These are phyloP conservation scores for Horisme vitalbata DNA, from an alignment of 2,888 invertebrate species.

Conservation along the genomic window DNA sequence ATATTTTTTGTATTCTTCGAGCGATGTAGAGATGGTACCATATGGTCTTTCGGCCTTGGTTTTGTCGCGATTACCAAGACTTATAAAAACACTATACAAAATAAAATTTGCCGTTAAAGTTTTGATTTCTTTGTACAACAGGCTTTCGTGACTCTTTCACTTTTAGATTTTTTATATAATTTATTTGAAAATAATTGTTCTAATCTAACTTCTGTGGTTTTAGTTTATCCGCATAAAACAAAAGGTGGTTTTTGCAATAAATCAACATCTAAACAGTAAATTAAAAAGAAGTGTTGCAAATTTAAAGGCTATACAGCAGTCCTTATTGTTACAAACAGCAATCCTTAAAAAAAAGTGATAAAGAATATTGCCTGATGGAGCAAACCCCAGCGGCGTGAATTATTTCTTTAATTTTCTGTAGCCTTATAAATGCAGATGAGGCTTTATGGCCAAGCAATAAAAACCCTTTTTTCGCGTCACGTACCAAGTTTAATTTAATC, in stretches of 20 bases:
- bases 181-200: neutral
- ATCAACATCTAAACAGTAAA: no score
- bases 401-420: constrained; percentile 41
- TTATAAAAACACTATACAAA: no score
- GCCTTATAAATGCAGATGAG: constrained; percentile 36
- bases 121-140: neutral
- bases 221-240: no score
- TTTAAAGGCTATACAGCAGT: no score
- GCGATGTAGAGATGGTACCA: constrained; percentile 46
- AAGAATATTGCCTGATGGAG: constrained; percentile 7
- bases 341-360: no score
- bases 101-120: no score
- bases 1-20: constrained; percentile 33
- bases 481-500: constrained; percentile 54
- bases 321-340: no score
- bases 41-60: constrained; percentile 43
- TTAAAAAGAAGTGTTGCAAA: no score
- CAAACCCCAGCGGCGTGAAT: constrained; percentile 11
- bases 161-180: neutral
- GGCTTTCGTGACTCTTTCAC: neutral
- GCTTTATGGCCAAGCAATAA: no score
- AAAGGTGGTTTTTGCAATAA: no score
- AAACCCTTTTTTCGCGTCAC: constrained; percentile 50
- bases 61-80: constrained; percentile 15
- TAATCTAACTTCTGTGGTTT: no score